These are phyloP conservation scores for Rhabdornis inornatus DNA, from an alignment of 2,113 vertebrate genomes.

Conservation along the genomic window DNA sequence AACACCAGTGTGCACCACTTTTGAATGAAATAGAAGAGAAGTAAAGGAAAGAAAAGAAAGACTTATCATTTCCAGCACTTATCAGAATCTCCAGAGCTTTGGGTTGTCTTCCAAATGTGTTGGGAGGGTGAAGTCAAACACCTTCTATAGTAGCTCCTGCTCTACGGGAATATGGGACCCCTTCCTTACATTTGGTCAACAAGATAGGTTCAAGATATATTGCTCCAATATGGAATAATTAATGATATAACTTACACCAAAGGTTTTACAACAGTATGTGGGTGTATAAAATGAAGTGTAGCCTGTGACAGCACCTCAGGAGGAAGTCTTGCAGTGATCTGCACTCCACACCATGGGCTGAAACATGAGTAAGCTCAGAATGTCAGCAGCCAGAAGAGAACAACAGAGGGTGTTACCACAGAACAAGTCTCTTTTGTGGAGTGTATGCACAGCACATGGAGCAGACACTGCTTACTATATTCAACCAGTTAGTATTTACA, in stretches of 20 bases:
- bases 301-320: background rate
- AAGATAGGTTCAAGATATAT: background rate
- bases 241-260: background rate
- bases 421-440: background rate
- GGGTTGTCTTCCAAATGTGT: background rate
- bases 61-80: background rate
- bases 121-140: background rate
- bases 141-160: background rate
- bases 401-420: background rate
- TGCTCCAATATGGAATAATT: background rate
- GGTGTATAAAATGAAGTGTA: background rate
- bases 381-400: background rate
- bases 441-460: background rate
- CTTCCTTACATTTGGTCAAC: background rate
- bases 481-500: background rate
- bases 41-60: background rate
- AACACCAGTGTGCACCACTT: background rate
- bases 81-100: background rate
- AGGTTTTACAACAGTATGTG: background rate
- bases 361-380: background rate
- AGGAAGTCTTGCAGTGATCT: background rate
- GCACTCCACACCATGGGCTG: background rate
- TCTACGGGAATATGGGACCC: background rate
- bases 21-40: background rate
- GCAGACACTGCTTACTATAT: background rate